Evolutionary conservation across 2,113 vertebrate genomes (phyloP).

Genomic region (Oophaga pumilio): DNA sequence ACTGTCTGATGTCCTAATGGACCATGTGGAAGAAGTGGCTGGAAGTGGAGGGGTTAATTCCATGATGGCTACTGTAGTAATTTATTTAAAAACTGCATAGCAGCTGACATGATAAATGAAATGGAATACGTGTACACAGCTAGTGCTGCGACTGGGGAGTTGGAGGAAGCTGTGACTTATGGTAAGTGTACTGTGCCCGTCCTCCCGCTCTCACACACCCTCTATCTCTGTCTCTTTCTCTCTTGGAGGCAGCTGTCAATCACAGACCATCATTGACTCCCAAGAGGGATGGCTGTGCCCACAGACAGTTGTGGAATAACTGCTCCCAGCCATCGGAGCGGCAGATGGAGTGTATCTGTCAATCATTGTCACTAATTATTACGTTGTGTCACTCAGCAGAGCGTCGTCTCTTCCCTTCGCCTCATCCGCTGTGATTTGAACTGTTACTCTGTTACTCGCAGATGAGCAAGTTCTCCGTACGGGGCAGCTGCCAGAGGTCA

Average conservation of each 20-base stretch:
- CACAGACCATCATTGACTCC: slow-evolving; percentile 84
- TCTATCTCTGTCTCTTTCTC: slow-evolving; percentile 72
- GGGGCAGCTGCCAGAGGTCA: slow-evolving; percentile 78
- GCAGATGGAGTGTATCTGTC: slow-evolving; percentile 95
- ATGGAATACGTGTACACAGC: slow-evolving; percentile 78
- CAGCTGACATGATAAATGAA: slow-evolving; percentile 77
- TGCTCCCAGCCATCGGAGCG: slow-evolving; percentile 88
- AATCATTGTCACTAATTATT: slow-evolving; percentile 99
- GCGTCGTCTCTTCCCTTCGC: slow-evolving; percentile 79
- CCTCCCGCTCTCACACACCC: slow-evolving; percentile 71
- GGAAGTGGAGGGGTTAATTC: slow-evolving; percentile 63
- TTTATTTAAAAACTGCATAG: slow-evolving; percentile 65
- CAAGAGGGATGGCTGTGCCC: slow-evolving; percentile 94
- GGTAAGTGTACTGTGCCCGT: slow-evolving; percentile 74
- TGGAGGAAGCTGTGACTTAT: slow-evolving; percentile 71
- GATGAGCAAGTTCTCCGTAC: slow-evolving; percentile 77
- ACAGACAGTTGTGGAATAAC: slow-evolving; percentile 89
- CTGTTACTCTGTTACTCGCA: slow-evolving; percentile 80
- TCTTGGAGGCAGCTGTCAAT: slow-evolving; percentile 98
- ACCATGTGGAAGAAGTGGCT: background rate
- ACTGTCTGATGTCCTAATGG: slow-evolving; percentile 9
- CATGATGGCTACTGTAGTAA: slow-evolving; percentile 64
- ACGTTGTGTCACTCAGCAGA: slow-evolving; percentile 99
- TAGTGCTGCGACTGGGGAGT: slow-evolving; percentile 67
- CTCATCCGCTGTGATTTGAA: slow-evolving; percentile 85